phyloP scores from a whole-genome alignment of 1,140 invertebrate genomes.

The Formica exsecta region DNA sequence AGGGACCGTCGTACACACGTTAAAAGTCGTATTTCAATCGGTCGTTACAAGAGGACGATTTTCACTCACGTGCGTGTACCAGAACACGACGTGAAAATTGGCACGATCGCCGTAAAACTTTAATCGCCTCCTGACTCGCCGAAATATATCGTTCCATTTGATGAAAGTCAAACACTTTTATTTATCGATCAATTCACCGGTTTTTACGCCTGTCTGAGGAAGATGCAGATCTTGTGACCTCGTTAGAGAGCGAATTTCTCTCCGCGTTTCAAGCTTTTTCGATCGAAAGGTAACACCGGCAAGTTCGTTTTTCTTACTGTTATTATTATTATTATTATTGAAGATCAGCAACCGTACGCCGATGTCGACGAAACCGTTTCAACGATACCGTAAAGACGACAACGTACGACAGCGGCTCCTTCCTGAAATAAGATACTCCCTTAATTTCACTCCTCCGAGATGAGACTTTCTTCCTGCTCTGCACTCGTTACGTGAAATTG shows the following conservation, averaged over 20 bases:
- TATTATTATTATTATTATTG: slow-evolving; percentile 60
- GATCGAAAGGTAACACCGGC: slow-evolving; percentile 1
- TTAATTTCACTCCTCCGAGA: slow-evolving; percentile 12
- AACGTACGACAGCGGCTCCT: slow-evolving; percentile 37
- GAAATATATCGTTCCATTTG: slow-evolving; percentile 10
- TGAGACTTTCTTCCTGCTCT: background rate
- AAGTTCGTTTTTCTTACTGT: background rate
- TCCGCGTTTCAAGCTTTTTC: slow-evolving; percentile 3
- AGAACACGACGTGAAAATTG: slow-evolving; percentile 31
- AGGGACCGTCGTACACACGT: background rate
- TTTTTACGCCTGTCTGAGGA: slow-evolving; percentile 31
- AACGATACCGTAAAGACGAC: slow-evolving; percentile 54
- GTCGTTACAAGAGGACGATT: background rate
- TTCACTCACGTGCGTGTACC: slow-evolving; percentile 7
- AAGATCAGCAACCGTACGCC: background rate
- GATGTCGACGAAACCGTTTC: slow-evolving; percentile 35
- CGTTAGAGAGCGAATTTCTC: slow-evolving; percentile 32
- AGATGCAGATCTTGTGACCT: slow-evolving; percentile 29
- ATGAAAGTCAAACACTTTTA: slow-evolving; percentile 47
- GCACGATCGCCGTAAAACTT: slow-evolving; percentile 41
- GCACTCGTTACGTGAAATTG: slow-evolving; percentile 46
- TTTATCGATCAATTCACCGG: slow-evolving; percentile 34
- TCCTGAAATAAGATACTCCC: background rate
- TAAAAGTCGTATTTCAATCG: slow-evolving; percentile 28
- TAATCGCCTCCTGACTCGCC: background rate